Conservation (phyloP, 2,888 invertebrate species). For the Lithophane semibrunnea region DNA sequence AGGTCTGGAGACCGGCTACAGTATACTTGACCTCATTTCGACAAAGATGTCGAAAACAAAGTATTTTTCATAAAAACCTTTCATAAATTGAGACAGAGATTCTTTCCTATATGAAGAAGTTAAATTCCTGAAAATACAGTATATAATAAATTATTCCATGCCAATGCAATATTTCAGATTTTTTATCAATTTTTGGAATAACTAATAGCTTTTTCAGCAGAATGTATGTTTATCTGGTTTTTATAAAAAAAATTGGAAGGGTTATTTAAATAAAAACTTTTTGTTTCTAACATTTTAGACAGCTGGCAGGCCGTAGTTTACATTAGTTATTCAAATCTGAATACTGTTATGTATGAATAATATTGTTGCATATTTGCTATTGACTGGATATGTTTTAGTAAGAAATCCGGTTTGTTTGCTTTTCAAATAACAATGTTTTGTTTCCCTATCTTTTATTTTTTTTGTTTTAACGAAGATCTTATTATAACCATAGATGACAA, state of each 20-base stretch:
- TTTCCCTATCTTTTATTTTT: not conserved
- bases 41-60: conserved; percentile 17
- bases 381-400: conserved; percentile 7
- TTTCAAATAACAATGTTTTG: conserved; percentile 1
- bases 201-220: not conserved
- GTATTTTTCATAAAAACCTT: conserved; percentile 1
- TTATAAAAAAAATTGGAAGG: not conserved
- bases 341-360: conserved; percentile 21
- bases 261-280: not conserved
- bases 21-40: conserved; percentile 48
- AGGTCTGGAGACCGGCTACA: conserved; percentile 23
- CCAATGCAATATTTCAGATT: not conserved
- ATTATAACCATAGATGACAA: too few species aligned
- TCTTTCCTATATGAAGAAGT: not conserved
- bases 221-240: not conserved
- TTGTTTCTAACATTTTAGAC: conserved; percentile 2
- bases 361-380: conserved; percentile 1
- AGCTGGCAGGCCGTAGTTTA: not conserved
- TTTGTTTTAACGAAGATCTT: too few species aligned
- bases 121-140: not conserved
- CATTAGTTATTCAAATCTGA: conserved; percentile 8
- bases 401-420: not conserved
- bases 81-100: not conserved
- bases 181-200: not conserved
- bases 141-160: not conserved